Evolutionary conservation across 1,140 invertebrate genomes (phyloP).

Genomic region (Calliopsis andreniformis): DNA sequence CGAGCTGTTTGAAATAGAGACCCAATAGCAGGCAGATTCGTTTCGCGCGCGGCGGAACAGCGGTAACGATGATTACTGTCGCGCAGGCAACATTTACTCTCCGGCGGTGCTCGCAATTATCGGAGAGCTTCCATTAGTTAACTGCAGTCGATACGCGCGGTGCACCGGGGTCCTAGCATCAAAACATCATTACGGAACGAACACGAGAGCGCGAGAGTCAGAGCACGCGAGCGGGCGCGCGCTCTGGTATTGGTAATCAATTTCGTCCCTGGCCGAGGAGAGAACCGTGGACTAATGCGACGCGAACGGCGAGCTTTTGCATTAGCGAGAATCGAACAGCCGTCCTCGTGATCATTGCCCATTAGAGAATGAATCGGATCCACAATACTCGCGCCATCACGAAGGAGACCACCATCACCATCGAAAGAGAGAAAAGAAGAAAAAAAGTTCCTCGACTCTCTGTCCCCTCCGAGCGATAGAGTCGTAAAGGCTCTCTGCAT

Average conservation of each 20-base stretch:
- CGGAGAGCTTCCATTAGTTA: constrained; percentile 81
- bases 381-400: no score
- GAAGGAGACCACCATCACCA: background rate
- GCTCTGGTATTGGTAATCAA: constrained; percentile 80
- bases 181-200: constrained; percentile 80
- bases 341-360: constrained; percentile 71
- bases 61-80: constrained; percentile 80
- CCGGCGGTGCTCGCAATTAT: constrained; percentile 79
- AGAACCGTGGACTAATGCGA: constrained; percentile 67
- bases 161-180: constrained; percentile 76
- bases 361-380: constrained; percentile 69
- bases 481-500: constrained; percentile 39
- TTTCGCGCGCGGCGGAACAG: constrained; percentile 44
- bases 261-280: constrained; percentile 72
- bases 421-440: background rate
- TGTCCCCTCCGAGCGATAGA: constrained; percentile 20
- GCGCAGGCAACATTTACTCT: constrained; percentile 78
- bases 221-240: constrained; percentile 46
- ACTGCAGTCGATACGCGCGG: constrained; percentile 78
- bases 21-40: constrained; percentile 6
- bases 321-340: constrained; percentile 66
- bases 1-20: background rate
- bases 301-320: constrained; percentile 71
- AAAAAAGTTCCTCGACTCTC: no score
- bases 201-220: constrained; percentile 65